A percentile compares a stretch with the other conserved stretches of the same genome.
phyloP scores from a whole-genome alignment of 2,113 vertebrate genomes.

The Cygnus buccinator region DNA sequence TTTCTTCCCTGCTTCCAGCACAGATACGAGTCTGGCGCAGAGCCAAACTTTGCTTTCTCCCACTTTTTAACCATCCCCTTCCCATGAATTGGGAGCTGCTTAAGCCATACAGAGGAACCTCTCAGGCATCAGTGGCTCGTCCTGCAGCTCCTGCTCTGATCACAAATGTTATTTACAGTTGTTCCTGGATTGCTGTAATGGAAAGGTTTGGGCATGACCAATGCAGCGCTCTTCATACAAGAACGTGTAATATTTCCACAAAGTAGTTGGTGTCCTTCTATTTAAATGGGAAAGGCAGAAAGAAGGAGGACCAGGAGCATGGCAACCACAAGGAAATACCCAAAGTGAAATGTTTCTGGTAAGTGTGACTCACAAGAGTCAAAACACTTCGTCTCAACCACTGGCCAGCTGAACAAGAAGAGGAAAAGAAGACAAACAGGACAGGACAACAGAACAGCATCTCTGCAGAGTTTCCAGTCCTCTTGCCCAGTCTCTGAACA shows the following conservation, averaged over 20 bases:
- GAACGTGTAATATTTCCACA: constrained; percentile 47
- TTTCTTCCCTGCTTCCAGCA: not conserved
- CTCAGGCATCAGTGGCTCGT: not conserved
- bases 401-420: constrained; percentile 46
- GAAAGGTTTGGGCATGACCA: constrained; percentile 47
- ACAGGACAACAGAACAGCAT: constrained; percentile 50
- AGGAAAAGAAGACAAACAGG: constrained; percentile 53
- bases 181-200: constrained; percentile 37
- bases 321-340: constrained; percentile 42
- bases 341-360: constrained; percentile 56
- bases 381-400: constrained; percentile 31
- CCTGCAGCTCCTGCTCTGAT: not conserved
- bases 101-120: not conserved
- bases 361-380: constrained; percentile 56
- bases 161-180: constrained; percentile 37
- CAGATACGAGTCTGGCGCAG: not conserved
- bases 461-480: constrained; percentile 55
- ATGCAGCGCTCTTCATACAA: not conserved
- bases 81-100: not conserved
- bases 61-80: not conserved
- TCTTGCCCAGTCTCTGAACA: constrained; percentile 48
- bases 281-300: constrained; percentile 21
- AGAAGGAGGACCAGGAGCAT: not conserved
- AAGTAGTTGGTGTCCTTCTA: not conserved
- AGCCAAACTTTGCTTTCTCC: not conserved